Evolutionary conservation across 2,113 vertebrate genomes (phyloP), one percentile per base, ranked within the genome.

Genomic region (Irena cyanogastra): DNA sequence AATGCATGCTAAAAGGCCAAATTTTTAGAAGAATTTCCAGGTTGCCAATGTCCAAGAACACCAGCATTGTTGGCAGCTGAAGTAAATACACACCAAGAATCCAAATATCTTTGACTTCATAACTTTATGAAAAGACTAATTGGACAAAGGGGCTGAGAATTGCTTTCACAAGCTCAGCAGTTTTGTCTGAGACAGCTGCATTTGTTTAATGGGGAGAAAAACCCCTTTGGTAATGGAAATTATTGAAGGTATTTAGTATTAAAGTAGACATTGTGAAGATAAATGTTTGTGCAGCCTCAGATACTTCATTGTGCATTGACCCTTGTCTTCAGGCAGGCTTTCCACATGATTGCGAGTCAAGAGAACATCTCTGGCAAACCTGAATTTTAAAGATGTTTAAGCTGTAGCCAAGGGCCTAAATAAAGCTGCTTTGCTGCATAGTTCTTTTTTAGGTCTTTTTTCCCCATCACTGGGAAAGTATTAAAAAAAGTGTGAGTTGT

Each of bases 181-280:
- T 82, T 91, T 91, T 83, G 9, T 83, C 33, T 6, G 21, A 84
- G 81, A 66, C 66, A 80, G 76, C 59, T 86, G 39, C 50, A 80
- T 85, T 94, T 90, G 70, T 82, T 88, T 88, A 95, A 80, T 80
- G 71, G 87, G 59, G 47, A 93, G 88, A 83, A 94, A 96, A 95
- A n/a, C 5, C 71, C 93, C 71, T 76, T 83, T 80, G 90, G 89
- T 93, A 80, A 72, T 85, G 70, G 70, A 82, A 95, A 83, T 93
- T 85, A 91, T 59, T 76, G 39, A 80, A 74, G 50, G 50, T 80
- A 63, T 93, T 96, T 93, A 77, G 64, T 88, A 81, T 87, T 90
- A 90, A 90, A 83, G 60, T 63, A 44, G 39, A 74, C 83, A 54
- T 37, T 77, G 54, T 35, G 31, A 88, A 80, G 68, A 93, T 93